A percentile compares a stretch with the other conserved stretches of the same genome.
phyloP scores from a whole-genome alignment of 2,797 vertebrate genomes.

The Helarctos malayanus region DNA sequence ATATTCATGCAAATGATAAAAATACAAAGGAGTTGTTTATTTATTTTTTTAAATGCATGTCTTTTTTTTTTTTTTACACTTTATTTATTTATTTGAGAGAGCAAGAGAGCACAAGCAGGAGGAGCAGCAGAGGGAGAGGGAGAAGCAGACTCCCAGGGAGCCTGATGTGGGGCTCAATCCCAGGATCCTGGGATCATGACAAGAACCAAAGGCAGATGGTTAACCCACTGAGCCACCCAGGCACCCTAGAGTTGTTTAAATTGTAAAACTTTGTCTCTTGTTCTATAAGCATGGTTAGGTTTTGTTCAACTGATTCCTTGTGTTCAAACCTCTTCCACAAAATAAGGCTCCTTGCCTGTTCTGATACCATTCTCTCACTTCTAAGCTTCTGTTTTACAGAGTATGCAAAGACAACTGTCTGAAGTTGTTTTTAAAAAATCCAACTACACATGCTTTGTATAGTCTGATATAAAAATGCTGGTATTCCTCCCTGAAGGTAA shows the following conservation, averaged over 20 bases:
- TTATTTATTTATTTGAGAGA: neutral
- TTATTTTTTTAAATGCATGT: neutral
- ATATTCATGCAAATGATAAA: constrained; percentile 50
- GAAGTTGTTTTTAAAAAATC: neutral
- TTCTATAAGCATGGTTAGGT: neutral
- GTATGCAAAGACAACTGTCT: neutral
- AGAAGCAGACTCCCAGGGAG: neutral
- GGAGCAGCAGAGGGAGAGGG: neutral
- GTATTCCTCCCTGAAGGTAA: neutral
- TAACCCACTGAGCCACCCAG: neutral
- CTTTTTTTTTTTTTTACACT: no score
- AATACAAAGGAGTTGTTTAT: constrained; percentile 67
- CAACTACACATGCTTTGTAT: neutral
- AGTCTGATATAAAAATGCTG: neutral
- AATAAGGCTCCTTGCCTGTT: neutral
- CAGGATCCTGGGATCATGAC: neutral
- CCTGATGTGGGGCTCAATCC: neutral
- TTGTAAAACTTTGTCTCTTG: neutral
- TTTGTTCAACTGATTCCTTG: constrained; percentile 18
- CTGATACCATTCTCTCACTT: neutral
- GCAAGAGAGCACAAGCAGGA: neutral
- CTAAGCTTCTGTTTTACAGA: constrained; percentile 18
- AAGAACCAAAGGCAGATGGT: neutral
- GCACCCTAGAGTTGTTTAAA: constrained; percentile 33
- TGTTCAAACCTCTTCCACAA: neutral